Percentiles rank a stretch among this genome's conserved stretches.
Evolutionary conservation across 2,888 invertebrate species (phyloP).

Genomic region (Ischnura elegans): DNA sequence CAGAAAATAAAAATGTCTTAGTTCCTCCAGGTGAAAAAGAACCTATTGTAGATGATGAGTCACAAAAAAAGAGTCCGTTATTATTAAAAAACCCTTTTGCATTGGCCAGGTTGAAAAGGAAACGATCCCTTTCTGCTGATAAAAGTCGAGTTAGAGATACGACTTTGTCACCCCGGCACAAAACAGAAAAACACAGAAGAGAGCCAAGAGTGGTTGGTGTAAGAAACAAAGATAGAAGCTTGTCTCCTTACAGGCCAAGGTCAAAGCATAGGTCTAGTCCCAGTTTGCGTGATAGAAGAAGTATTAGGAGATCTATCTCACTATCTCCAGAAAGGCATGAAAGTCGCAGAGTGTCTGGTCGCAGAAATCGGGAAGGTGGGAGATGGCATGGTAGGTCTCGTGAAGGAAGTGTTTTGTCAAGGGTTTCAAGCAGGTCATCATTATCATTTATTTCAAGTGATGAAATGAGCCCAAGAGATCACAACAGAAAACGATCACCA

Average conservation of each 20-base stretch:
- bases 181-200: neutral
- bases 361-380: neutral
- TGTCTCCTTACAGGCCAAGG: neutral
- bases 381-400: conserved; percentile 18
- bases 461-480: conserved; percentile 10
- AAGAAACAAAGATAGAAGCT: neutral
- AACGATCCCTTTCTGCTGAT: conserved; percentile 7
- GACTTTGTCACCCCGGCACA: neutral
- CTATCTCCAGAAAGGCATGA: neutral
- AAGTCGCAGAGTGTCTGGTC: neutral
- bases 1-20: neutral
- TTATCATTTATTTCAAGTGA: conserved; percentile 39
- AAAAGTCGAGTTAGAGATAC: neutral
- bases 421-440: conserved; percentile 43
- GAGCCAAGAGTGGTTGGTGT: neutral
- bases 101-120: neutral
- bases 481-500: conserved; percentile 35
- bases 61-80: neutral
- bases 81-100: conserved; percentile 61
- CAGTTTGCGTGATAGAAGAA: neutral
- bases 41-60: neutral
- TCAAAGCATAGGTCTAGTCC: conserved; percentile 16
- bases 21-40: neutral
- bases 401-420: conserved; percentile 38
- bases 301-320: neutral